Evolutionary conservation across 1,140 invertebrate species (phyloP).

Genomic region (Drosophila funebris): DNA sequence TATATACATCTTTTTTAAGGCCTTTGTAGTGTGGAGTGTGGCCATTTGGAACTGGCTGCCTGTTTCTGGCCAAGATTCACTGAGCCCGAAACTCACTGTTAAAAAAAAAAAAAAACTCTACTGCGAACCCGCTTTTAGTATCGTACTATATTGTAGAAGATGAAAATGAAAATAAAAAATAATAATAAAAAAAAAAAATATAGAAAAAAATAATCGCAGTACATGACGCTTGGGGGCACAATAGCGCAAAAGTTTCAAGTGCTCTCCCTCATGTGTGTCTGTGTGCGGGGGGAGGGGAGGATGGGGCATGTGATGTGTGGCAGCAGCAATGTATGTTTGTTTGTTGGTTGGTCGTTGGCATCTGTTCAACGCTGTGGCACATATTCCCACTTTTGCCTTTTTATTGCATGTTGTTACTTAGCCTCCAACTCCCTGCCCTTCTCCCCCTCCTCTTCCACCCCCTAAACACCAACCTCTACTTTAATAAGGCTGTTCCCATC

Average conservation of each 20-base stretch:
- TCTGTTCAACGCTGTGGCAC: slow-evolving; percentile 76
- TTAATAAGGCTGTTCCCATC: background rate
- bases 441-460: background rate
- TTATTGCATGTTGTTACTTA: slow-evolving; percentile 69
- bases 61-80: slow-evolving; percentile 57
- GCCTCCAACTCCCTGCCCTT: background rate
- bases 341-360: slow-evolving; percentile 58
- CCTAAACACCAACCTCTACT: slow-evolving; percentile 11
- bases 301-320: slow-evolving; percentile 4
- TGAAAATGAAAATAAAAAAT: slow-evolving; percentile 29
- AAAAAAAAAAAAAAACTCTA: slow-evolving; percentile 46
- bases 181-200: slow-evolving; percentile 7
- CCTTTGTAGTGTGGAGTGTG: slow-evolving; percentile 23
- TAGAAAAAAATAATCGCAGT: slow-evolving; percentile 45
- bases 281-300: too few species aligned
- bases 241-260: slow-evolving; percentile 79
- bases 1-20: slow-evolving; percentile 24
- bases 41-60: slow-evolving; percentile 32
- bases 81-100: slow-evolving; percentile 55
- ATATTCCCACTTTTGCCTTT: slow-evolving; percentile 80
- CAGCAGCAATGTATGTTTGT: background rate
- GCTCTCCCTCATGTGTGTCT: slow-evolving; percentile 59
- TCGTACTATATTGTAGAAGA: slow-evolving; percentile 5
- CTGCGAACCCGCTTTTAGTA: slow-evolving; percentile 53
- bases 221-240: slow-evolving; percentile 59